phyloP scores from a whole-genome alignment of 2,888 invertebrate species.

The Auanema freiburgensis region DNA sequence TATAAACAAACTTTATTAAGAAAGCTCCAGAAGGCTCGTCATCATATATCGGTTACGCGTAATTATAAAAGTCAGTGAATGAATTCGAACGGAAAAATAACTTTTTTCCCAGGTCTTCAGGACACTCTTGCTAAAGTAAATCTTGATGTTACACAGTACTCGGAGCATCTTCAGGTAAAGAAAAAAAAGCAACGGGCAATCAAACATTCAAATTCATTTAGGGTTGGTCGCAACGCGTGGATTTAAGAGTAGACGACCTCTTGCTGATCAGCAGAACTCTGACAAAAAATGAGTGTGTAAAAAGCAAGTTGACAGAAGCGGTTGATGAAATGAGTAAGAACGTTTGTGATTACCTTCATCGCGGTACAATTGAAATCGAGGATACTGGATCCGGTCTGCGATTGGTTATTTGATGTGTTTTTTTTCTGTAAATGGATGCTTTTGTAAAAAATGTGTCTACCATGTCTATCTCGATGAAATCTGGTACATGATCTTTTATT shows the following conservation, averaged over 20 bases:
- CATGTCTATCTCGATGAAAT: too few relatives aligned
- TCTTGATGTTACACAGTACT: constrained; percentile 25
- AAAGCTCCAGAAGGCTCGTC: constrained; percentile 8
- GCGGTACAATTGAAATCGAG: too few relatives aligned
- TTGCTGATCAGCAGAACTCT: constrained; percentile 26
- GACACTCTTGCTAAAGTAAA: constrained; percentile 25
- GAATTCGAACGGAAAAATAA: too few relatives aligned
- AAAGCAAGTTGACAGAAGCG: constrained; percentile 2
- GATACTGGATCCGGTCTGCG: too few relatives aligned
- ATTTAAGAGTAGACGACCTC: constrained; percentile 31
- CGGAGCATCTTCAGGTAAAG: constrained; percentile 33
- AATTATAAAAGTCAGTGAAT: constrained; percentile 6
- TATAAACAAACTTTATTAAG: constrained; percentile 8
- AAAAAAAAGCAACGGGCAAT: neutral
- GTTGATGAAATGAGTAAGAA: constrained; percentile 14
- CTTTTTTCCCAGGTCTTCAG: constrained; percentile 21
- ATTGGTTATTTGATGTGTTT: too few relatives aligned
- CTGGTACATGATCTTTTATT: too few relatives aligned
- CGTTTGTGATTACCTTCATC: constrained; percentile 8
- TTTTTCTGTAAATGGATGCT: too few relatives aligned
- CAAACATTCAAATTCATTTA: neutral
- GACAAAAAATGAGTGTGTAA: constrained; percentile 31
- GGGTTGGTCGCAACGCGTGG: constrained; percentile 42
- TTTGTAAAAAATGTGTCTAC: too few relatives aligned
- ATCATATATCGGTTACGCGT: neutral